phyloP scores from a whole-genome alignment of 2,113 vertebrate genomes.

The Trachemys scripta region DNA sequence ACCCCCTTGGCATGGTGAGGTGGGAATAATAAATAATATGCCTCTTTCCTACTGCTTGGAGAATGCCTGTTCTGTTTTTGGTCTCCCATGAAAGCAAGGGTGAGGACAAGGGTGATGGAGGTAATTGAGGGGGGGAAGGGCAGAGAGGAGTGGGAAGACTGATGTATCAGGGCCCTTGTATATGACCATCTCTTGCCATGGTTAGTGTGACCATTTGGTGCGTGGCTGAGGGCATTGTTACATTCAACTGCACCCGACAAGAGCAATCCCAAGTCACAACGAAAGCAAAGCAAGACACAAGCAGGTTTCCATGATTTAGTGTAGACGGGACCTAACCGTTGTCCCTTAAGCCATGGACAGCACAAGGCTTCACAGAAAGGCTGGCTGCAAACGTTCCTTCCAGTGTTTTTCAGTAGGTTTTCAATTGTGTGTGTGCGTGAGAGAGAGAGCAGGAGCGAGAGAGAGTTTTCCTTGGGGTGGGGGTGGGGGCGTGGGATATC shows the following conservation, averaged over 20 bases:
- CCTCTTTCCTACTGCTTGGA: rapidly evolving
- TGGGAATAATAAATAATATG: constrained; percentile 16
- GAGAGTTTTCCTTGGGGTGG: too few species aligned
- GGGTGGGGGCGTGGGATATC: background rate
- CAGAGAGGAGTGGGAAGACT: background rate
- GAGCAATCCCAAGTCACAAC: background rate
- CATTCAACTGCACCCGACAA: background rate
- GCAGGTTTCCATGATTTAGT: background rate
- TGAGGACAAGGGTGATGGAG: background rate
- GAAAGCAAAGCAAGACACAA: background rate
- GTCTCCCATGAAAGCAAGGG: background rate
- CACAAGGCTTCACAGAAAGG: background rate
- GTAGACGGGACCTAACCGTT: background rate
- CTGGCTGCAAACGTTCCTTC: background rate
- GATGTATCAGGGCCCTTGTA: background rate
- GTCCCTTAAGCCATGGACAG: background rate
- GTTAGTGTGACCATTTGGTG: background rate
- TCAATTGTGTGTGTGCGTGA: too few species aligned
- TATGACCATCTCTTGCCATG: background rate
- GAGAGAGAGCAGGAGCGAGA: too few species aligned
- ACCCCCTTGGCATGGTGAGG: rapidly evolving
- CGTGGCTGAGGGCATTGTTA: background rate
- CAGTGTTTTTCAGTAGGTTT: too few species aligned
- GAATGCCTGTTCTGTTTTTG: background rate
- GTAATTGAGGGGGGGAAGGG: background rate